These are phyloP conservation scores for Sarcophaga variegata DNA, from an alignment of 2,888 invertebrate genomes.

Conservation along the genomic window DNA sequence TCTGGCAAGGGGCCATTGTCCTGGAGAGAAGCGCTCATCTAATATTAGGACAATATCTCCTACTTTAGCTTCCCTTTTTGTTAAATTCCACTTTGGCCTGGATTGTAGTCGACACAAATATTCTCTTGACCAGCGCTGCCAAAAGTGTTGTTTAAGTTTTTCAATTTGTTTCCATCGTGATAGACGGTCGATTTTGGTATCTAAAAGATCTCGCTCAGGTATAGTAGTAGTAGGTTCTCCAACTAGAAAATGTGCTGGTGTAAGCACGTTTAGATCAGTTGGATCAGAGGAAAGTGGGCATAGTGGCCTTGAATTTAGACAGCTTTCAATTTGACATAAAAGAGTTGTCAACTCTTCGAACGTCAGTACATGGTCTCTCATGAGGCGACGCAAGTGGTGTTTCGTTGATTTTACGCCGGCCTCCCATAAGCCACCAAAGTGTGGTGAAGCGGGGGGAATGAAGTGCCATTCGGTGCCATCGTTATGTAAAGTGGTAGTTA, in stretches of 20 bases:
- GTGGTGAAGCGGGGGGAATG: too few relatives aligned
- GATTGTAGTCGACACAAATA: constrained; percentile 8
- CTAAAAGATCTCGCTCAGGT: constrained; percentile 10
- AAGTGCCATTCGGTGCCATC: constrained; percentile 16
- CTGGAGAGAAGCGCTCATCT: constrained; percentile 33
- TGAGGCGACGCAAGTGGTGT: constrained; percentile 16
- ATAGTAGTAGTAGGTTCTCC: constrained; percentile 28
- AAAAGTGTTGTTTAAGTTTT: constrained; percentile 42
- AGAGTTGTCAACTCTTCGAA: constrained; percentile 42
- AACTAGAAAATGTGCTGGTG: constrained; percentile 43
- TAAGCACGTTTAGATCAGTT: constrained; percentile 42
- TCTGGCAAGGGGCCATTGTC: constrained; percentile 21
- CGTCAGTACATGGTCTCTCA: constrained; percentile 26
- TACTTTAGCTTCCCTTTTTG: constrained; percentile 10
- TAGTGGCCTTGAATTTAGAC: constrained; percentile 40
- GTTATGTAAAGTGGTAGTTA: background rate
- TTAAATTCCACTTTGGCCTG: constrained; percentile 6
- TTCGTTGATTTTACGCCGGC: too few relatives aligned
- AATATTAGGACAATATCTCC: constrained; percentile 20
- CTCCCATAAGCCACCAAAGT: too few relatives aligned
- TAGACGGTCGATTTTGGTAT: constrained; percentile 13
- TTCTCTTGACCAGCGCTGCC: constrained; percentile 28
- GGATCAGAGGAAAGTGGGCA: constrained; percentile 41
- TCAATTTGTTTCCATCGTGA: constrained; percentile 14
- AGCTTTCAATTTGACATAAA: constrained; percentile 46